phyloP scores from a whole-genome alignment of 2,113 vertebrate genomes.

The Opisthocomus hoazin region DNA sequence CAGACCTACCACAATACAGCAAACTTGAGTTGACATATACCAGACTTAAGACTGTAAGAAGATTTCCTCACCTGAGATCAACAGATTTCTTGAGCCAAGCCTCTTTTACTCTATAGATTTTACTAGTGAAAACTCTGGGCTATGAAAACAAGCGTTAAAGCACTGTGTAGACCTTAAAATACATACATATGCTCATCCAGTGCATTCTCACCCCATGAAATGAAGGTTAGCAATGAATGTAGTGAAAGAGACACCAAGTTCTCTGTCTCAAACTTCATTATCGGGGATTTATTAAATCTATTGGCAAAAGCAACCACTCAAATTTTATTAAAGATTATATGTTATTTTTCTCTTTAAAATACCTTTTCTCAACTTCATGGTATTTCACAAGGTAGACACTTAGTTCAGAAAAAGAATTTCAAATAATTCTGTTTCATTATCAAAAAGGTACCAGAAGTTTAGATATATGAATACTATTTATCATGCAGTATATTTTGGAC shows the following conservation, averaged over 20 bases:
- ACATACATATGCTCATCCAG: accelerated
- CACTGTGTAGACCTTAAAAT: background rate
- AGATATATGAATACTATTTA: background rate
- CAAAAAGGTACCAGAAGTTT: background rate
- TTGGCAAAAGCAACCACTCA: background rate
- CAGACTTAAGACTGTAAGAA: background rate
- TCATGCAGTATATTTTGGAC: background rate
- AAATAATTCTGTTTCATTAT: background rate
- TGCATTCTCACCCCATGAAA: background rate
- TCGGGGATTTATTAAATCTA: background rate
- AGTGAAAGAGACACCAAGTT: background rate
- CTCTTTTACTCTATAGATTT: background rate
- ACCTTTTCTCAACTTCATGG: background rate
- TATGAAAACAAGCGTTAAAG: background rate
- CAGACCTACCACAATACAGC: background rate
- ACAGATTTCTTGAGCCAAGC: background rate
- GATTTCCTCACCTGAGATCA: background rate
- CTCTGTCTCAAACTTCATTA: background rate
- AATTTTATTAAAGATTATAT: background rate
- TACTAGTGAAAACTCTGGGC: background rate
- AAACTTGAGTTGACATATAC: background rate
- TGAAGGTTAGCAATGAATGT: background rate
- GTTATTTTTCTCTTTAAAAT: background rate
- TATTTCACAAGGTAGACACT: background rate
- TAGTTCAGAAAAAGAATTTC: background rate